These are phyloP conservation scores for Pituophis catenifer DNA, from an alignment of 2,113 vertebrate genomes.

Conservation along the genomic window DNA sequence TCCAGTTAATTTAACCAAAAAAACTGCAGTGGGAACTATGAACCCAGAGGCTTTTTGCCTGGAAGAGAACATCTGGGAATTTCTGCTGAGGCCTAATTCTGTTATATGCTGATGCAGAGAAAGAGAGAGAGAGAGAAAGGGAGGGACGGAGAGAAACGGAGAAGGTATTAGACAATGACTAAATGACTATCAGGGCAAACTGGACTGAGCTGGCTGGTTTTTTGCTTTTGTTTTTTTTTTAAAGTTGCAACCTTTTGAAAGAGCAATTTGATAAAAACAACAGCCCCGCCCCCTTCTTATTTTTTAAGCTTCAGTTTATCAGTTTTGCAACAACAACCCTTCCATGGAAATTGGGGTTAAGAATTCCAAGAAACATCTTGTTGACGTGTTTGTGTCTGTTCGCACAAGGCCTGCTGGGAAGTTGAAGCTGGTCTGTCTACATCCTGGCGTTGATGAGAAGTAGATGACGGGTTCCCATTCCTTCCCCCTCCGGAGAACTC, in stretches of 20 bases:
- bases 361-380: not conserved
- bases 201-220: not conserved
- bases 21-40: not conserved
- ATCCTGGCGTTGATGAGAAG: not conserved
- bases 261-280: not conserved
- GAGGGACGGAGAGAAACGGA: not conserved
- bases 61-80: constrained; percentile 36
- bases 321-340: not conserved
- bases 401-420: not conserved
- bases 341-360: not conserved
- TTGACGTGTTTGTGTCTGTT: not conserved
- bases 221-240: not conserved
- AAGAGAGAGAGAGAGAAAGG: not conserved
- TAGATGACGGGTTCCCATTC: not conserved
- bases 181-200: not conserved
- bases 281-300: not conserved
- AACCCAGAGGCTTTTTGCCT: constrained; percentile 31
- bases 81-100: not conserved
- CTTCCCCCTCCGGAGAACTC: too few species aligned
- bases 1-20: not conserved
- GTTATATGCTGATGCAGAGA: constrained; percentile 16
- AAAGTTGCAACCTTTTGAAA: not conserved
- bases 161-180: not conserved
- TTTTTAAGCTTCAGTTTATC: not conserved
- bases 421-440: not conserved